Conservation (phyloP, 2,797 vertebrate species). For the Trematomus bernacchii region DNA sequence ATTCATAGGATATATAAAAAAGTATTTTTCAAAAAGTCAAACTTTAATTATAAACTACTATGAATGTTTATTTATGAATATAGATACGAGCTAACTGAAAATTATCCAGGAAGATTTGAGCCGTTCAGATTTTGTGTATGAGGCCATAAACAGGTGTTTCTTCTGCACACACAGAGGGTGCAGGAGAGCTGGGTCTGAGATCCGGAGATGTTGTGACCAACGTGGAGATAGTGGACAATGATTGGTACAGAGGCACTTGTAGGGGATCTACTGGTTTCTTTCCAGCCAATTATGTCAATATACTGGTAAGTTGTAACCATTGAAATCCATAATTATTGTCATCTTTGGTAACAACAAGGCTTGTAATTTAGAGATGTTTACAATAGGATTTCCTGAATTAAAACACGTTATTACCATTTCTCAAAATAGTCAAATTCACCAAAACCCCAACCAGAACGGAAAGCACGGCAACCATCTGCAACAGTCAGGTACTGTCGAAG, state of each 20-base stretch:
- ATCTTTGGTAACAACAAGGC: background rate
- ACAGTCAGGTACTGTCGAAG: constrained; percentile 72
- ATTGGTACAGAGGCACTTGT: constrained; percentile 94
- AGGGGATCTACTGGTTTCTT: constrained; percentile 90
- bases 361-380: background rate
- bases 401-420: background rate
- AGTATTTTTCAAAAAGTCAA: background rate
- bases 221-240: constrained; percentile 90
- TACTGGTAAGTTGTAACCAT: constrained; percentile 74
- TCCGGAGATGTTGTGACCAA: constrained; percentile 90
- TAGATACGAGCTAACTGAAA: background rate
- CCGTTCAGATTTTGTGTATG: background rate
- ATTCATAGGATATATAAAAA: background rate
- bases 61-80: background rate
- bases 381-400: background rate
- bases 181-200: constrained; percentile 89
- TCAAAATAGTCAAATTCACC: constrained; percentile 67
- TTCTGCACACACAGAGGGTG: constrained; percentile 84
- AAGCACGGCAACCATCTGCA: constrained; percentile 45
- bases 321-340: background rate
- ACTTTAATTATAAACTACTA: background rate
- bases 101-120: background rate
- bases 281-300: constrained; percentile 90
- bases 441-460: constrained; percentile 57
- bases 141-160: background rate